Evolutionary conservation across 2,888 invertebrate genomes (phyloP), one percentile per base, ranked within the genome.

Genomic region (Caenorhabditis imperialis): DNA sequence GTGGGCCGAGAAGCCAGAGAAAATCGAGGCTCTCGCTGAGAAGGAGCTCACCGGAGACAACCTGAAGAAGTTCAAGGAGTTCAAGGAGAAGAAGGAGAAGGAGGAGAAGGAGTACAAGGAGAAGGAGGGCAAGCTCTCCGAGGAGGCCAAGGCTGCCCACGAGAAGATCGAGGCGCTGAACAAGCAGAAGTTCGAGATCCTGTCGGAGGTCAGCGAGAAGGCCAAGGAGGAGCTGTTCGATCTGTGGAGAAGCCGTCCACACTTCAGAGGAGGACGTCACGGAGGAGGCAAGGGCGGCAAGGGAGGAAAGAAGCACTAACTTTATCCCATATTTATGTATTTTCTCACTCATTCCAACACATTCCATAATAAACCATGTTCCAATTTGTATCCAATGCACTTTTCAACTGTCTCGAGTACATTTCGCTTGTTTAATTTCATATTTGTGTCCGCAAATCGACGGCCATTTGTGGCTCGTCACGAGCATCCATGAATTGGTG

Each of bases 151-250:
- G 60, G 61, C 51, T 8, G 79, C 80, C 18, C 76, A 77, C 45
- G 81, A 81, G 47, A 79, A 81, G 72, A 71, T 83, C 16, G 77
- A 83, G 62, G 72, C 70, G 16, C 62, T 83, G 23, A 71, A 72
- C 25, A 77, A 80, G 57, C 75, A 83, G 67, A 81, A 81, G 77
- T 62, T 72, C 27, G 75, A 83, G 61, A 76, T 83, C 58, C 48
- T 78, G 27, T 60, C 38, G 42, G 67, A 67, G 12, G 37, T 81
- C 18, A 54, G 55, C 25, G 79, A 81, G 35, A 40, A 58, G 42
- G 79, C 72, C n/a, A 76, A 76, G 47, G 75, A 76, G 27, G 79
- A 81, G 48, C 65, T 81, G 27, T 77, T 78, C 62, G 75, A 78
- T 45, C 57, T 81, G 48, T 77, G 74, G 74, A 65, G 63, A 58